Evolutionary conservation across 2,888 invertebrate species (phyloP), one percentile per base, ranked within the genome.

Genomic region (Drosophila algonquin): DNA sequence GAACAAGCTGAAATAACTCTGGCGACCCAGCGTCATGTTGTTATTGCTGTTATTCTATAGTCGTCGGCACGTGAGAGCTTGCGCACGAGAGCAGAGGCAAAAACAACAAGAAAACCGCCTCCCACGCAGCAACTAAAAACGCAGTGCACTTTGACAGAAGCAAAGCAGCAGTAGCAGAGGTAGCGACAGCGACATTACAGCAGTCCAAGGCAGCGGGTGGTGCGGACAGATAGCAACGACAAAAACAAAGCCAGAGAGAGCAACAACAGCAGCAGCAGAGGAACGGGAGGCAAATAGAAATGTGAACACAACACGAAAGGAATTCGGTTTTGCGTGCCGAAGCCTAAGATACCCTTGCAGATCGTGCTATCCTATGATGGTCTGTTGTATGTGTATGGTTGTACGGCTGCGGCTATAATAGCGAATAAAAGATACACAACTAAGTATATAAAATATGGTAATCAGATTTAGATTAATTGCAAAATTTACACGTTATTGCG

Each of bases 141-240:
- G 81, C 85, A 87, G 62, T 82, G 82, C 87, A 82, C 85, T 87
- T 87, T 88, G 79, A 57, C 71, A 79, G 68, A 76, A 47, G 67
- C 61, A 32, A 12, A 18, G 10, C 10, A 32, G 35, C 35, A 35
- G 30, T 8, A 48, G 40, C 48, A 53, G 24, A 60, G 48, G 35
- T 57, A 21, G 9, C 44, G 64, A 57, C 53, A 50, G 40, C 40
- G 30, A 30, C 30, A 27, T 7, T 7, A 27, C 8, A 30, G 30
- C 30, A 30, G 30, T 40, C 6, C 40, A 40, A 40, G 40, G 40
- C 40, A 40, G 74, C 27, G 50, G 50, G 24, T 21, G 21, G 21
- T 21, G 21, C 67, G 47, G 62, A 59, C 57, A 52, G 57, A 16
- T 52, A 64, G 46, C 55, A 53, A 56, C 67, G 50, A 72, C 57